Conservation (phyloP, 2,797 vertebrate genomes). For the Smutsia temminckii region DNA sequence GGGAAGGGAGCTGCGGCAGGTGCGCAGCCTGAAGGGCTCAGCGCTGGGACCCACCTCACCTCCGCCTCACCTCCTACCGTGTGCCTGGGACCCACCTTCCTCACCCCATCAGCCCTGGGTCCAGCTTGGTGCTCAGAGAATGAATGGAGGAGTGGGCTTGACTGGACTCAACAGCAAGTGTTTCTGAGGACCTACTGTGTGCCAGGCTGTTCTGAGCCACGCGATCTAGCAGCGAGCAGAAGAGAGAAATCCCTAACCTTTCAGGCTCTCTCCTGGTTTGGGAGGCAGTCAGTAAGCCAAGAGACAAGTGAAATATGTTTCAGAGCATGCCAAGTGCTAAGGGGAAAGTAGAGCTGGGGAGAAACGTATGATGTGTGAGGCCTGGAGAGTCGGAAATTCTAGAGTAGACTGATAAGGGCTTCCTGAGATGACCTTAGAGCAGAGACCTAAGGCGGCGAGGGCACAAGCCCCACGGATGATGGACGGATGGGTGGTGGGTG, state of each 20-base stretch:
- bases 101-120: background rate
- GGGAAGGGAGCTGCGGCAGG: no score
- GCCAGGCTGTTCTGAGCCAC: background rate
- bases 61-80: background rate
- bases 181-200: background rate
- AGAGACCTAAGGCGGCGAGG: background rate
- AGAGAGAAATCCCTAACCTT: background rate
- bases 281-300: background rate
- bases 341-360: background rate
- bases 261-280: background rate
- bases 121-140: background rate
- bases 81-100: background rate
- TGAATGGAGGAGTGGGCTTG: background rate
- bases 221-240: background rate
- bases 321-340: background rate
- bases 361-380: no score
- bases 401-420: background rate
- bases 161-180: background rate
- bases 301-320: background rate
- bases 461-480: rapidly evolving
- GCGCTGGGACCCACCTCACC: no score
- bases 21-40: no score
- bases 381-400: background rate
- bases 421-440: background rate
- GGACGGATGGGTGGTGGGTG: rapidly evolving